These are phyloP conservation scores for Trichogramma evanescens DNA, from an alignment of 2,888 invertebrate genomes.

Conservation along the genomic window DNA sequence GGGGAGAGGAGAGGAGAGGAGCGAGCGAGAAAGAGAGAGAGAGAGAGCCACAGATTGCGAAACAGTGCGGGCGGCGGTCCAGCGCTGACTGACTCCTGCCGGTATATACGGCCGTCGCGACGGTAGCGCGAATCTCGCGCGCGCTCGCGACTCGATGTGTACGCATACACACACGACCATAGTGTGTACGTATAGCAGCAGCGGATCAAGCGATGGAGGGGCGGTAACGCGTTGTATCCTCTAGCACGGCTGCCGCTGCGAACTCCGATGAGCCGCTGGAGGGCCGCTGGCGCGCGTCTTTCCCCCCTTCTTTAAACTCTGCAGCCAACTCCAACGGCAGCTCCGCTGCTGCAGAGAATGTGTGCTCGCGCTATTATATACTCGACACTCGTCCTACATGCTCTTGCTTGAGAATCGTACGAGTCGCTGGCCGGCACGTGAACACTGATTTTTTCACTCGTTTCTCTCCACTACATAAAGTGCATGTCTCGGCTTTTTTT, in stretches of 20 bases:
- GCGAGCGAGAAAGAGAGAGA: background rate
- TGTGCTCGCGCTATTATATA: no score
- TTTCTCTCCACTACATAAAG: no score
- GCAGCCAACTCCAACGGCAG: no score
- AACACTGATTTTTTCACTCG: no score
- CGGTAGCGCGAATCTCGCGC: conserved; percentile 29
- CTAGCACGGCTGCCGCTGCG: conserved; percentile 6
- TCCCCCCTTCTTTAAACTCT: conserved; percentile 6
- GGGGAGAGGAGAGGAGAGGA: conserved; percentile 3
- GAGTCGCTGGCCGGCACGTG: no score
- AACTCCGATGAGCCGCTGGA: background rate
- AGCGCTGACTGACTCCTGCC: conserved; percentile 45
- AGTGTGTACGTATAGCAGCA: background rate
- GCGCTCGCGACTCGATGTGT: background rate
- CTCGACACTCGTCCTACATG: no score
- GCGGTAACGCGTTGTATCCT: conserved; percentile 8
- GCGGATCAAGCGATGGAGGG: conserved; percentile 9
- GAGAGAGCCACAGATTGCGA: conserved; percentile 10
- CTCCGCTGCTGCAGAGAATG: no score
- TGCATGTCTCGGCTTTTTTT: no score
- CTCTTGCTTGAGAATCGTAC: no score
- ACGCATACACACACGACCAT: no score
- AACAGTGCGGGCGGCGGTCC: conserved; percentile 46
- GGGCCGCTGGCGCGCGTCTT: conserved; percentile 11
- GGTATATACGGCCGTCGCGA: conserved; percentile 39